Conservation (phyloP, 1,140 invertebrate species). For the Brachionus sp. region DNA sequence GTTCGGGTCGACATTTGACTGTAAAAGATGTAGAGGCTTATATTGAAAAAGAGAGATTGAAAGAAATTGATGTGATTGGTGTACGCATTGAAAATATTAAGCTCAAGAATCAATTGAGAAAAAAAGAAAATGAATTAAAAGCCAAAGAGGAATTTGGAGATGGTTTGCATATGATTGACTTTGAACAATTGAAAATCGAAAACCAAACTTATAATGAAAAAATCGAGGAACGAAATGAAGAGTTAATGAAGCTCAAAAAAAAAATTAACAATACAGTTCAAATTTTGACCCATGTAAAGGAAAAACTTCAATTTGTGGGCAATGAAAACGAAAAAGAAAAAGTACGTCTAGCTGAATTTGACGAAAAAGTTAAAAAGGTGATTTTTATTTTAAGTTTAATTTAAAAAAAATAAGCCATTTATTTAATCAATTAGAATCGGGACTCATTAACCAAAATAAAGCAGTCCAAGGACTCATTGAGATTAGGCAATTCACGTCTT, state of each 20-base stretch:
- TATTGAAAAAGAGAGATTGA: conserved; percentile 46
- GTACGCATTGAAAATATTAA: conserved; percentile 59
- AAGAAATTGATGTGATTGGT: conserved; percentile 56
- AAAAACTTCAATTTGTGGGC: conserved; percentile 60
- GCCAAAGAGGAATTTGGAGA: conserved; percentile 60
- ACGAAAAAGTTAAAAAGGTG: conserved; percentile 55
- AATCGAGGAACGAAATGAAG: conserved; percentile 61
- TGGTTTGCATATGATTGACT: conserved; percentile 60
- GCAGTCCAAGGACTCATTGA: conserved; percentile 56
- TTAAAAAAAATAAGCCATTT: background rate
- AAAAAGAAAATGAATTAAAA: conserved; percentile 57
- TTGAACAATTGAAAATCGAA: conserved; percentile 62
- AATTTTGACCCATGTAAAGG: conserved; percentile 59
- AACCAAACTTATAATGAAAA: conserved; percentile 62
- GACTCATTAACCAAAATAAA: conserved; percentile 58
- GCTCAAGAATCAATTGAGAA: conserved; percentile 59
- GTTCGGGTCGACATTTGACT: background rate
- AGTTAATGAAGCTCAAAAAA: conserved; percentile 58
- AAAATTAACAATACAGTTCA: conserved; percentile 61
- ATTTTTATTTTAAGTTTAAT: background rate
- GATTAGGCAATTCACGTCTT: conserved; percentile 56
- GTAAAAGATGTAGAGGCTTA: background rate
- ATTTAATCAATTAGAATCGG: conserved; percentile 53
- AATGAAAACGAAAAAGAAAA: conserved; percentile 55
- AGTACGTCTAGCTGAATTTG: conserved; percentile 52